Percentiles rank a stretch among this genome's conserved stretches.
phyloP scores from a whole-genome alignment of 2,113 vertebrate genomes.

The Mionectes macconnelli region DNA sequence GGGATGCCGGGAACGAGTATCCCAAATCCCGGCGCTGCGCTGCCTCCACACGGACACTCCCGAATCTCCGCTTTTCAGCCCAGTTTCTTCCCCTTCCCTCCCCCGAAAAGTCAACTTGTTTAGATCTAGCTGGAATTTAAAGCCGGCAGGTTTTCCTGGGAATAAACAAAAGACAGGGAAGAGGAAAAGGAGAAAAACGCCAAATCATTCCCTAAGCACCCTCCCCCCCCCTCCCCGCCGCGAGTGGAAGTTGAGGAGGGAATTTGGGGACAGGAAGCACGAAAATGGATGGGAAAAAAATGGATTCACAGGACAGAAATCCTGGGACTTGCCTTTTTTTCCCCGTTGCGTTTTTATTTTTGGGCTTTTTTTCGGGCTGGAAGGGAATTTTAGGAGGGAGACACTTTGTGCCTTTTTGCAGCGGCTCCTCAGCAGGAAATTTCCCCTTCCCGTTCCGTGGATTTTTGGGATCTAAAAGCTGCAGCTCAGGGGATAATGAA shows the following conservation, averaged over 20 bases:
- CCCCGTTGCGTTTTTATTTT: background rate
- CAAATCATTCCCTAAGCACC: constrained; percentile 50
- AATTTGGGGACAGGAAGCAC: background rate
- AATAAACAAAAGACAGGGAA: constrained; percentile 68
- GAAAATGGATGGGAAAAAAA: background rate
- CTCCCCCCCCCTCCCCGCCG: background rate
- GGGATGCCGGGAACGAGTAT: background rate
- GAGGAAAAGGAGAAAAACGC: background rate
- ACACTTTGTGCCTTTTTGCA: background rate
- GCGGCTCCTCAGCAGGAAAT: background rate
- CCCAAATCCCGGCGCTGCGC: background rate
- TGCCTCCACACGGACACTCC: background rate
- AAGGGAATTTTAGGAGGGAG: background rate
- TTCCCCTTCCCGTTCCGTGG: background rate
- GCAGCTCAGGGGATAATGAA: background rate
- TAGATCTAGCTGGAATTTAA: constrained; percentile 70
- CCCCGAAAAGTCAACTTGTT: constrained; percentile 70
- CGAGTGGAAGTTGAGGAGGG: background rate
- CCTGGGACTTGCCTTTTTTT: background rate
- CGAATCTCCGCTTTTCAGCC: background rate
- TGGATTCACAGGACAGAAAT: background rate
- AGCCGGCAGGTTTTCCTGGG: constrained; percentile 60
- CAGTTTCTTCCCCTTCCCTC: background rate
- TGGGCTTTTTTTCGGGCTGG: background rate
- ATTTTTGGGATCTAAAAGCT: background rate